Percentiles rank a stretch among this genome's conserved stretches.
Evolutionary conservation across 2,888 invertebrate species (phyloP).

Genomic region (Cheilosia impressa): DNA sequence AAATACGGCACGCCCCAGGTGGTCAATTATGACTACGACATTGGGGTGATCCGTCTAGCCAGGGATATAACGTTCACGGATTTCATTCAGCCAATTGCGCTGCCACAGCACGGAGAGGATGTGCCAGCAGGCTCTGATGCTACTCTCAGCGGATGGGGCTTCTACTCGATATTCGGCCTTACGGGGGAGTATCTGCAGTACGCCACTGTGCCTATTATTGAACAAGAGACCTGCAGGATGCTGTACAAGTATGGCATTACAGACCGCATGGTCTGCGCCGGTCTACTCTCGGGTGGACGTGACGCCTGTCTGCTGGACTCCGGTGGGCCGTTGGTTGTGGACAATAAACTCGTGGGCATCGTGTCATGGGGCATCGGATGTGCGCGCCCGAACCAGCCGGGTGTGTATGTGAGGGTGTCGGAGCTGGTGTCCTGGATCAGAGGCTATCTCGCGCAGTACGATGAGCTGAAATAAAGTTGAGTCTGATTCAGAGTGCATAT

Average conservation of each 20-base stretch:
- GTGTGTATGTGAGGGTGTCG: slow-evolving; percentile 78
- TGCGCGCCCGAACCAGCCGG: slow-evolving; percentile 78
- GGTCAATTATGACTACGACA: slow-evolving; percentile 84
- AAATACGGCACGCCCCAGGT: slow-evolving; percentile 79
- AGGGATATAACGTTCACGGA: slow-evolving; percentile 83
- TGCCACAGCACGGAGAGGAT: slow-evolving; percentile 72
- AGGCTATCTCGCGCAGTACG: slow-evolving; percentile 73
- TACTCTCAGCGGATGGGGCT: slow-evolving; percentile 80
- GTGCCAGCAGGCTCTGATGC: slow-evolving; percentile 76
- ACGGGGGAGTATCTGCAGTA: slow-evolving; percentile 75
- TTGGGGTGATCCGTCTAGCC: slow-evolving; percentile 85
- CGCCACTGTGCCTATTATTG: slow-evolving; percentile 77
- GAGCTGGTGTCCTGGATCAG: slow-evolving; percentile 78
- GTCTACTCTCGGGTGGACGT: slow-evolving; percentile 84
- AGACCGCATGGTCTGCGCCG: slow-evolving; percentile 86
- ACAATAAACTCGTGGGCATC: slow-evolving; percentile 77
- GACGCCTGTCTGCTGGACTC: slow-evolving; percentile 80
- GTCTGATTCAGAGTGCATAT: not conserved
- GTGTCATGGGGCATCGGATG: slow-evolving; percentile 80
- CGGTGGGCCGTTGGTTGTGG: slow-evolving; percentile 78
- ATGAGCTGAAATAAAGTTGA: slow-evolving; percentile 72
- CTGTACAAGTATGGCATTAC: slow-evolving; percentile 80
- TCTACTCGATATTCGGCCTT: slow-evolving; percentile 61
- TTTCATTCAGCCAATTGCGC: slow-evolving; percentile 82
- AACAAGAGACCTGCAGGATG: slow-evolving; percentile 81